Evolutionary conservation across 2,888 invertebrate species (phyloP), one percentile per base, ranked within the genome.

Genomic region (Tenthredo scrophulariae): DNA sequence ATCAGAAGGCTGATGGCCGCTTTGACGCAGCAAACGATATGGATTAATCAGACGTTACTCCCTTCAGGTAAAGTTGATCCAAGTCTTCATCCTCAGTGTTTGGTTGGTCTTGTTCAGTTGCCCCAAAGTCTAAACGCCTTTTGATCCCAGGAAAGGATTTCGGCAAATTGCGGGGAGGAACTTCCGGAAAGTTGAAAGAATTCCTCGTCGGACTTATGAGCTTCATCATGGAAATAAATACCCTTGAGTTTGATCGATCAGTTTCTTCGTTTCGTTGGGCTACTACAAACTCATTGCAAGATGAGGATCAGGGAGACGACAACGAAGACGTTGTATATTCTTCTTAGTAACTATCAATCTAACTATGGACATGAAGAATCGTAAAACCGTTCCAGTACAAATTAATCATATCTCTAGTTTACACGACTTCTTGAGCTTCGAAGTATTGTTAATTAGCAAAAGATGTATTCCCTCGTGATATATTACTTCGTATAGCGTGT

Each of bases 1-100:
- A 92, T 96, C 82, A 95, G 95, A 90, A 94, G 97, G 40, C 92
- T 97, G 26, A 93, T 96, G 46, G 96, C 96, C 2, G 95, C 96
- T 2, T 91, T 97, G 9, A 96, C 96, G 0, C 97, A 97, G 86
- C 96, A 97, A 89, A 94, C 94, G 4, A 93, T 96, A 4, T 89
- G 92, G 86, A 94, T 95, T 22, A 92, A 94, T 85, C 93, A 93
- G 74, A 90, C 90, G n/a, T 89, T 93, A 26, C 90, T 94, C 85
- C 95, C 95, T 33, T 89, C 93, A 89, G 94, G 95, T 91, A 70
- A 1, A 33, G 15, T 33, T 13, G 4, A 50, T n/a, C 1, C 18
- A n/a, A 54, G 54, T 18, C 7, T 54, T n/a, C 6, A n/a, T 46
- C 15, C 46, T 46, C 54, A 7, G 7, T 54, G 6, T n/a, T n/a